A percentile compares a stretch with the other conserved stretches of the same genome.
phyloP scores from a whole-genome alignment of 2,797 vertebrate species.

The Halcyon smyrnensis region DNA sequence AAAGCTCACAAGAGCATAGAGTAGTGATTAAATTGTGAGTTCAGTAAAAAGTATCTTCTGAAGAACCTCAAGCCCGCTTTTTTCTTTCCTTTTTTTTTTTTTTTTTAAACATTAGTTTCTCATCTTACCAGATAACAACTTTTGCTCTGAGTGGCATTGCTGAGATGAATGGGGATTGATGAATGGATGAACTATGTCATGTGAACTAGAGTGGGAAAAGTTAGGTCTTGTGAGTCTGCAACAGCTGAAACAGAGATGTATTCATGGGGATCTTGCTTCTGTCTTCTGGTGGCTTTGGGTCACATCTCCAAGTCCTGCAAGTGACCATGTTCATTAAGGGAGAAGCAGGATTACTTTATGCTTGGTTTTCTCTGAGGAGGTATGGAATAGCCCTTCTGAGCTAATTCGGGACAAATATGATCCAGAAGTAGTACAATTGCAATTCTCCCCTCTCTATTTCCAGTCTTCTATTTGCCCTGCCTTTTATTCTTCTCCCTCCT shows the following conservation, averaged over 20 bases:
- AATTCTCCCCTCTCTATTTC: not conserved
- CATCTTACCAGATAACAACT: not conserved
- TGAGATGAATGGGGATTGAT: accelerated
- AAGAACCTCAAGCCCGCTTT: not conserved
- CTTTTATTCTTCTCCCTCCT: not conserved
- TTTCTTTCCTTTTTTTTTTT: not conserved
- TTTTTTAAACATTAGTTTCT: not conserved
- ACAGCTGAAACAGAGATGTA: not conserved
- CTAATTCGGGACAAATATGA: not conserved
- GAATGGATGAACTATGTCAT: not conserved
- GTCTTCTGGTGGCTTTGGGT: not conserved
- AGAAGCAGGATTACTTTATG: not conserved
- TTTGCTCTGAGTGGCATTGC: not conserved
- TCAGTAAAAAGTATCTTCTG: not conserved
- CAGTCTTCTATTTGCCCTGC: not conserved
- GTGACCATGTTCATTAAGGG: not conserved
- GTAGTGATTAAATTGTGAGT: not conserved
- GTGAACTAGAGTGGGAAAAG: not conserved
- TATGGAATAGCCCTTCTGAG: not conserved
- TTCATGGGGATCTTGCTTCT: not conserved
- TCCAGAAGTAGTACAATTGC: not conserved
- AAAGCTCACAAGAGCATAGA: not conserved
- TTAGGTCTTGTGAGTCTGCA: not conserved
- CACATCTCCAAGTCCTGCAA: not conserved
- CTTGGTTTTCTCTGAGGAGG: not conserved